Base-by-base conservation (phyloP, 2,888 invertebrate genomes). In the Scaptomyza flava region DNA sequence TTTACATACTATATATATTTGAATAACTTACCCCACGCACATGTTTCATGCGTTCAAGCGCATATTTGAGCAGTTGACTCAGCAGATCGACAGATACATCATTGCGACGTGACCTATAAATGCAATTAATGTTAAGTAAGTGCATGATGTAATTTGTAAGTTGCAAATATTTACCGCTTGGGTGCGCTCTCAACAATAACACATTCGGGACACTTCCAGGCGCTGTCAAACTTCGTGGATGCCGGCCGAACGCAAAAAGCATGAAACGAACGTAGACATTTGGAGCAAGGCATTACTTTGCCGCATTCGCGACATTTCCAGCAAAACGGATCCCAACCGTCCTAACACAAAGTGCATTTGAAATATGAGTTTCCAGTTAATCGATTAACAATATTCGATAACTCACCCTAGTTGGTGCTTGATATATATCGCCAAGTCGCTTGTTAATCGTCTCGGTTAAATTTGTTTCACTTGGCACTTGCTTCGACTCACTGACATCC, bases 131-230 rank as follows among this genome's bases (percentile, higher is more conserved):
- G 33, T 46, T 6, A 41, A 23, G 23, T 23, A 0, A 23, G 4
- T 17, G 17, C 1, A 31, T 20, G 6, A 31, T 14, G 30, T 41
- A 14, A 17, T 7, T 27, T 2, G 23, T n/a, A 11, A n/a, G 3
- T 33, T 41, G 12, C 7, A 12, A 23, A 2, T n/a, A 56, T 30
- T 68, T 85, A 91, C 91, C 88, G 89, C 72, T 90, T 91, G 30
- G 87, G 81, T 3, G 81, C 83, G 68, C 77, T 86, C 71, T 96
- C 92, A 52, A 96, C 94, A 7, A 93, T 91, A 71, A 95, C 93
- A 91, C 98, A 99, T 91, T 98, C 98, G 0, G 96, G 96, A 89
- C 98, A 98, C 51, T 96, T 95, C 97, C 97, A 98, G 82, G 93
- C 92, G 86, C 93, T 92, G 81, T 89, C 93, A 61, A 93, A 90